Evolutionary conservation across 2,113 vertebrate species (phyloP).

Genomic region (Pionites leucogaster): DNA sequence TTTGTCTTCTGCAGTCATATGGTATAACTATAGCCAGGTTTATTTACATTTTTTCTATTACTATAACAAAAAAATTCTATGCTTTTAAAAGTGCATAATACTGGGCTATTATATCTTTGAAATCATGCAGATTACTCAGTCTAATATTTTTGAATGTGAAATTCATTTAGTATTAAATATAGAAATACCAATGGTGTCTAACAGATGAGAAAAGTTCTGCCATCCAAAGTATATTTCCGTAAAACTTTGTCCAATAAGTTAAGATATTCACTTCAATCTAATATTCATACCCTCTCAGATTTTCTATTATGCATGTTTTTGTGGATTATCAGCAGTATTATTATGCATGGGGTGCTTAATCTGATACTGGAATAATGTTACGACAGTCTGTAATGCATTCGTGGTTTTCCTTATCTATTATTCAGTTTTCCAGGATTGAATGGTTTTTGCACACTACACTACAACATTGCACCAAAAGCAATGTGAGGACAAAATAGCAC

Average conservation of each 20-base stretch:
- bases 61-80: not conserved
- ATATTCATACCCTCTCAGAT: not conserved
- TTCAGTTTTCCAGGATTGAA: not conserved
- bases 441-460: not conserved
- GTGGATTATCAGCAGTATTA: not conserved
- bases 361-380: not conserved
- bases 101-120: not conserved
- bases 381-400: not conserved
- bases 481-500: not conserved
- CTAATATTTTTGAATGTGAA: not conserved
- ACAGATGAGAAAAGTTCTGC: not conserved
- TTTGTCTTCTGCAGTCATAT: not conserved
- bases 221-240: not conserved
- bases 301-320: not conserved
- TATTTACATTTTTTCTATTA: not conserved
- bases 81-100: not conserved
- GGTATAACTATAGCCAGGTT: not conserved
- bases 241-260: not conserved
- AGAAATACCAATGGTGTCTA: not conserved
- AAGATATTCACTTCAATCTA: not conserved
- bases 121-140: not conserved
- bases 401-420: not conserved
- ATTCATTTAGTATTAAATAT: not conserved
- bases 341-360: not conserved
- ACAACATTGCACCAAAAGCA: not conserved